Base-by-base conservation (phyloP, 2,797 vertebrate genomes). In the Onychomys arenicola region DNA sequence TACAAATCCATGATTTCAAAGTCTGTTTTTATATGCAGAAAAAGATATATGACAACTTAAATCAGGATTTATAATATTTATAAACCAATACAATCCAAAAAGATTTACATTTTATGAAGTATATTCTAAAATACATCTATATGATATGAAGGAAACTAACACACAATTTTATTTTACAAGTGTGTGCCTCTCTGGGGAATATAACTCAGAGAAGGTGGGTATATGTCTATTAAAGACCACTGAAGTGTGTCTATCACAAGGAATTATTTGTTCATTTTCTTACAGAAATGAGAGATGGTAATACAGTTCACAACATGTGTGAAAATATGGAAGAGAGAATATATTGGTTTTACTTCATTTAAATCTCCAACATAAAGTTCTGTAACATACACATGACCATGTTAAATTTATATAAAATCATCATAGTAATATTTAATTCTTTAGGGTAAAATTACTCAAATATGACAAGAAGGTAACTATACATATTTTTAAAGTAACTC, bases 181-280 rank as follows among this genome's bases (percentile, higher is more conserved):
- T 65, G 4, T 73, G 37, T 77, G 34, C 34, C 81, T 94, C 34
- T 73, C 90, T 97, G 49, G 55, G 29, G 43, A 93, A 89, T 78
- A n/a, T 9, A 80, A 93, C 25, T 87, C 43, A 63, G 57, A 49
- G 27, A 63, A 91, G 19, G 12, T 25, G 83, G 55, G 37, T 46
- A 21, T 32, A 71, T 55, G 11, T 11, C 57, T 55, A 34, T 8
- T 78, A 16, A 34, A 78, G 52, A 29, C 65, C 81, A 89, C 27
- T 78, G 75, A 93, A 91, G 82, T 84, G 6, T 65, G 12, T 89
- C 75, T 86, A 61, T 78, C 0, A 11, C 29, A 67, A 73, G 52
- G 65, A 93, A 96, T 67, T 75, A 37, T 95, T 93, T 96, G 16
- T 96, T 92, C 23, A 81, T 37, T 89, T 32, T 27, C 16, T 96